Conservation (phyloP, 1,140 invertebrate genomes). For the Sesamia nonagrioides region DNA sequence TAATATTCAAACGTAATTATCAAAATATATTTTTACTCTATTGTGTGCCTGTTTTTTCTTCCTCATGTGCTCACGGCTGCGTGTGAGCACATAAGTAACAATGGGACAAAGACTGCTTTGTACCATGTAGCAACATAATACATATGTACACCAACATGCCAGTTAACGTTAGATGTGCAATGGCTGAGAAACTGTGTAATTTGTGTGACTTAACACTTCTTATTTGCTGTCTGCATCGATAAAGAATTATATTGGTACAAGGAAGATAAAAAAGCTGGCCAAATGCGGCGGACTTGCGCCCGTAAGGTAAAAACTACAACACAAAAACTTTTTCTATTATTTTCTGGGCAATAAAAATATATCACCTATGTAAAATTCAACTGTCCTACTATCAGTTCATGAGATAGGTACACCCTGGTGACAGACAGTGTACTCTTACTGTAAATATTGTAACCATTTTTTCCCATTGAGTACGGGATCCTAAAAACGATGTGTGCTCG, state of each 20-base stretch:
- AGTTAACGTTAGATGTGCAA: conserved; percentile 24
- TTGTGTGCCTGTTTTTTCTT: conserved; percentile 37
- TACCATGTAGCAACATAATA: conserved; percentile 25
- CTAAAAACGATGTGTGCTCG: too few species aligned
- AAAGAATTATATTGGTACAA: too few species aligned
- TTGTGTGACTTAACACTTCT: conserved; percentile 41
- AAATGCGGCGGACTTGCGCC: too few species aligned
- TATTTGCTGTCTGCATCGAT: conserved; percentile 6
- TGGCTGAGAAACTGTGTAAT: conserved; percentile 37
- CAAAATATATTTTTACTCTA: conserved; percentile 30
- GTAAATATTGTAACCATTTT: too few species aligned
- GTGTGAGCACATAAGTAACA: conserved; percentile 41
- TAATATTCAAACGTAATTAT: conserved; percentile 41
- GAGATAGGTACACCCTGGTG: too few species aligned
- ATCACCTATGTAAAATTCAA: too few species aligned
- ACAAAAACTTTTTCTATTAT: too few species aligned
- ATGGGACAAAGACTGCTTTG: conserved; percentile 48
- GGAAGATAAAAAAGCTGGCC: not conserved
- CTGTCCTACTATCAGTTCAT: too few species aligned
- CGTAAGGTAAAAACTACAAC: too few species aligned
- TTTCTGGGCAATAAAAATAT: too few species aligned
- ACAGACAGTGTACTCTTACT: too few species aligned
- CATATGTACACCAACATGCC: not conserved
- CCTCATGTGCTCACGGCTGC: conserved; percentile 25
- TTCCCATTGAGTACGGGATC: too few species aligned